Conservation (phyloP, 2,888 invertebrate species). For the Conistra vaccinii region DNA sequence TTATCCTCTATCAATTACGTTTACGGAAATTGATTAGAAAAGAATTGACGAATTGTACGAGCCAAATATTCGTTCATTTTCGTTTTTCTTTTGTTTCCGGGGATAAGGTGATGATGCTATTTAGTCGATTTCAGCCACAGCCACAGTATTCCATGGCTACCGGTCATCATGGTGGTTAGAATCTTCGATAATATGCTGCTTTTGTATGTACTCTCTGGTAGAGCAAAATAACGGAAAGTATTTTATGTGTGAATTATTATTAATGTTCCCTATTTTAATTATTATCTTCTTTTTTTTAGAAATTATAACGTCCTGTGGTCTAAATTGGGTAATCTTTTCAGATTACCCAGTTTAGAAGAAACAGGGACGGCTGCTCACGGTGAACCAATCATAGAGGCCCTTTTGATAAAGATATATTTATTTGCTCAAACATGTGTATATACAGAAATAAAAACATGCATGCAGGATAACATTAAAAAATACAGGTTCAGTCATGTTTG, state of each 20-base stretch:
- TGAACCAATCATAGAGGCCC: neutral
- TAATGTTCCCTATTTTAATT: neutral
- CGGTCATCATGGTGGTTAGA: neutral
- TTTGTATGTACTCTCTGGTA: neutral
- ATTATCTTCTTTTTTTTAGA: neutral
- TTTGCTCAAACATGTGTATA: too few relatives aligned
- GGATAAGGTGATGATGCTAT: neutral
- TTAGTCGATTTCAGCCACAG: neutral
- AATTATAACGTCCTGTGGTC: neutral
- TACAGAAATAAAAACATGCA: too few relatives aligned
- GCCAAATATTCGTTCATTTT: neutral
- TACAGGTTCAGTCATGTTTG: too few relatives aligned
- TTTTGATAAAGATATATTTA: too few relatives aligned
- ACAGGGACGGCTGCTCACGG: neutral
- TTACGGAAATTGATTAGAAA: conserved; percentile 25
- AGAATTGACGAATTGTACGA: neutral
- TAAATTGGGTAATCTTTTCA: too few relatives aligned
- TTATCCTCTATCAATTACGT: neutral
- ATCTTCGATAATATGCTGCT: neutral
- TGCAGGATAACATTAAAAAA: too few relatives aligned
- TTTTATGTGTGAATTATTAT: neutral
- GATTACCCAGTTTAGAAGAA: neutral
- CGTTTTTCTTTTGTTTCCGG: neutral
- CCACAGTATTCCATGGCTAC: neutral
- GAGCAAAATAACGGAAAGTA: neutral